phyloP scores from a whole-genome alignment of 2,113 vertebrate species.

The Gnathonemus longibarbis region DNA sequence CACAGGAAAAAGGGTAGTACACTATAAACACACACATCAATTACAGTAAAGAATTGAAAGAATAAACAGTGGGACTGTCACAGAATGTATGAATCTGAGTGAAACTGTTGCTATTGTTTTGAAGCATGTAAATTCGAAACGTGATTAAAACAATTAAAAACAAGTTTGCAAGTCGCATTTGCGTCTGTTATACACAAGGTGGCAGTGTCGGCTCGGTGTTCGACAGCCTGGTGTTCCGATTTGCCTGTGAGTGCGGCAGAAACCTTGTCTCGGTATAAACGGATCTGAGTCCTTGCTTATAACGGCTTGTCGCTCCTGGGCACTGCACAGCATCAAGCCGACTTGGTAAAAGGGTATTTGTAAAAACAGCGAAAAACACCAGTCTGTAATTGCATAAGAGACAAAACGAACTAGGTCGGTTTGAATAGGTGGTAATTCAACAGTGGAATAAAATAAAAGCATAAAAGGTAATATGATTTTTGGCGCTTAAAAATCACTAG shows the following conservation, averaged over 20 bases:
- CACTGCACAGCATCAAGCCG: not conserved
- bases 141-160: not conserved
- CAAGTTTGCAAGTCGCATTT: not conserved
- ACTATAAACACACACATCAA: not conserved
- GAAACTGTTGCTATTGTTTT: not conserved
- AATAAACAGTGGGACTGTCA: not conserved
- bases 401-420: not conserved
- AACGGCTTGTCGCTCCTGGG: not conserved
- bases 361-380: not conserved
- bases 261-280: conserved; percentile 31
- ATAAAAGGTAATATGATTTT: not conserved
- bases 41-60: not conserved
- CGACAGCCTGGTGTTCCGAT: conserved; percentile 2
- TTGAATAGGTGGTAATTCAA: not conserved
- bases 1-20: not conserved
- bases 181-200: conserved; percentile 36
- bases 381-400: not conserved
- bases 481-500: not conserved
- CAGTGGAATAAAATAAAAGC: not conserved
- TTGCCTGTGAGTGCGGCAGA: not conserved
- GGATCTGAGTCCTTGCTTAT: conserved; percentile 32
- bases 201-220: conserved; percentile 48
- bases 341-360: not conserved
- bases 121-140: not conserved
- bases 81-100: not conserved